A percentile compares a stretch with the other conserved stretches of the same genome.
These are phyloP conservation scores for Pseudococcus longispinus DNA, from an alignment of 2,888 invertebrate genomes.

Conservation along the genomic window DNA sequence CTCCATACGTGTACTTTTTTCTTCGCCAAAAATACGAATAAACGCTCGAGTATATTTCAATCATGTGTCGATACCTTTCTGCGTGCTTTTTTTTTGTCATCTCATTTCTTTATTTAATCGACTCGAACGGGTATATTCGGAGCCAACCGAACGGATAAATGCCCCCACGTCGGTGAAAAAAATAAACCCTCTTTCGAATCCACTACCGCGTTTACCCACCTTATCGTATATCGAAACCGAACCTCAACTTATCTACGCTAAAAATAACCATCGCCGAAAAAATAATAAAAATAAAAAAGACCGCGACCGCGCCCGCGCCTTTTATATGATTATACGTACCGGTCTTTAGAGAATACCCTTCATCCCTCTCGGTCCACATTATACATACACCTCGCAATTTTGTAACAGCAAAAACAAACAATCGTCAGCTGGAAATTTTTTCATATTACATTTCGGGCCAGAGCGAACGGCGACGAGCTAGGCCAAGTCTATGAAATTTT, in stretches of 20 bases:
- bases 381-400: not conserved
- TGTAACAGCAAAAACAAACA: conserved; percentile 9
- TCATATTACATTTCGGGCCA: not conserved
- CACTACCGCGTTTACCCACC: not conserved
- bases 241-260: not conserved
- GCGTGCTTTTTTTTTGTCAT: not conserved
- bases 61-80: not conserved
- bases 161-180: not conserved
- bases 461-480: not conserved
- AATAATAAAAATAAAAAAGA: not conserved
- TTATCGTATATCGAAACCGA: not conserved
- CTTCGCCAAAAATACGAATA: not conserved
- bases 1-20: not conserved
- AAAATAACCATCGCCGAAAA: not conserved
- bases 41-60: not conserved
- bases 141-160: not conserved
- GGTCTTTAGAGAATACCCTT: not conserved
- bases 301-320: too few relatives aligned
- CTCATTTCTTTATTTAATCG: not conserved
- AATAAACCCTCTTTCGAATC: not conserved
- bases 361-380: not conserved
- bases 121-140: not conserved
- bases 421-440: conserved; percentile 15
- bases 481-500: not conserved
- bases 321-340: not conserved